These are phyloP conservation scores for Miichthys miiuy DNA, from an alignment of 2,797 vertebrate genomes.

Conservation along the genomic window DNA sequence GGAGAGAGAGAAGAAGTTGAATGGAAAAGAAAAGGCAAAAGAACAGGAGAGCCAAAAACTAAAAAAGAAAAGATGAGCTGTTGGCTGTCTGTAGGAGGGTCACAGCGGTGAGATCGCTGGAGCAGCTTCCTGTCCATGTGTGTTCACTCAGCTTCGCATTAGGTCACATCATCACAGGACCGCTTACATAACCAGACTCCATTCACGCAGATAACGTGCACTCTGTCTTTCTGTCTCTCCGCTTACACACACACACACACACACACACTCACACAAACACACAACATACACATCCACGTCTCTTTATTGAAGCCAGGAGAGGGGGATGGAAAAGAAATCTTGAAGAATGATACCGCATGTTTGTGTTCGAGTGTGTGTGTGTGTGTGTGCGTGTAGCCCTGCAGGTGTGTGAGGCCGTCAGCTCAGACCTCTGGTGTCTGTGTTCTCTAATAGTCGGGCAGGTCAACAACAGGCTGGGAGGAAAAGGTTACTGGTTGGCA, in stretches of 20 bases:
- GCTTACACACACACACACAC: slow-evolving; percentile 22
- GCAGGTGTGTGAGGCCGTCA: slow-evolving; percentile 35
- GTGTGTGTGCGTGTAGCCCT: slow-evolving; percentile 7
- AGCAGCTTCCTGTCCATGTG: slow-evolving; percentile 77
- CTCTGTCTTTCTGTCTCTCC: slow-evolving; percentile 41
- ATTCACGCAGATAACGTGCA: slow-evolving; percentile 74
- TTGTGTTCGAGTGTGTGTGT: slow-evolving; percentile 9
- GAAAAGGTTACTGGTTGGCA: slow-evolving; percentile 66
- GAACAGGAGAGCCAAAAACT: slow-evolving; percentile 8
- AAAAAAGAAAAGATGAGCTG: slow-evolving; percentile 43
- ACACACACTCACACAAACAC: neutral
- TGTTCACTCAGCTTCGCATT: slow-evolving; percentile 78
- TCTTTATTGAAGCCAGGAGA: slow-evolving; percentile 42
- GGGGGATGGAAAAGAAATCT: slow-evolving; percentile 43
- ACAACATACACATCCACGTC: slow-evolving; percentile 21
- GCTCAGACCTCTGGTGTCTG: slow-evolving; percentile 33
- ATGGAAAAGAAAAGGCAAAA: slow-evolving; percentile 21
- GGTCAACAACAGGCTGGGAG: slow-evolving; percentile 50
- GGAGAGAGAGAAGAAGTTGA: slow-evolving; percentile 8
- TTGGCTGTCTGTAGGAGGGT: slow-evolving; percentile 59
- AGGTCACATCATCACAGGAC: slow-evolving; percentile 80
- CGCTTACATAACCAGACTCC: slow-evolving; percentile 78
- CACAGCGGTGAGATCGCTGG: slow-evolving; percentile 50
- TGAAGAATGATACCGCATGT: slow-evolving; percentile 19
- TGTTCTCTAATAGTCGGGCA: slow-evolving; percentile 53